Conservation (phyloP, 2,797 vertebrate species). For the Oryzias sinensis region DNA sequence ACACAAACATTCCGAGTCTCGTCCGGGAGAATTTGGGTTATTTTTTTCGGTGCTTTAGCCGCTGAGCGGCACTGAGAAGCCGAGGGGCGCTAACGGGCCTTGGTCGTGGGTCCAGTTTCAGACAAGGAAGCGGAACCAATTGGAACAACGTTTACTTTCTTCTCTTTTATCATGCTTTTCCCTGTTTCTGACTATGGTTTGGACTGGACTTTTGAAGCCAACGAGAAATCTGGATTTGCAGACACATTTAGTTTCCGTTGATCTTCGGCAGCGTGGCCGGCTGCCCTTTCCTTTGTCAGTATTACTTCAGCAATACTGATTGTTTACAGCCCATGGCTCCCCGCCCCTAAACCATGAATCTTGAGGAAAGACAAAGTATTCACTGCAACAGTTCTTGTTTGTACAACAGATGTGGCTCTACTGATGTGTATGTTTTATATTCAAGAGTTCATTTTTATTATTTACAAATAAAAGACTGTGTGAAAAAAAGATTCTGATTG, state of each 20-base stretch:
- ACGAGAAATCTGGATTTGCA: constrained; percentile 88
- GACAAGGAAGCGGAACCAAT: constrained; percentile 51
- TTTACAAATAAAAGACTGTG: constrained; percentile 88
- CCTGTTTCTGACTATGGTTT: constrained; percentile 49
- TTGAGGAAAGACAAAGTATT: constrained; percentile 80
- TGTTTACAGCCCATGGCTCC: constrained; percentile 83
- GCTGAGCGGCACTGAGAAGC: constrained; percentile 76
- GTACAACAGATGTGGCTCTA: constrained; percentile 85
- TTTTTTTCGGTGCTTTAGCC: constrained; percentile 55
- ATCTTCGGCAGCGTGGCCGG: constrained; percentile 83
- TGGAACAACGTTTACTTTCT: constrained; percentile 46
- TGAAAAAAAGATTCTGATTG: constrained; percentile 70
- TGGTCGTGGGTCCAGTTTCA: constrained; percentile 58
- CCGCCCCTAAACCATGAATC: constrained; percentile 66
- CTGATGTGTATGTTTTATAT: constrained; percentile 88
- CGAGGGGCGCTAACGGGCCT: constrained; percentile 61
- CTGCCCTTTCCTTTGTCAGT: constrained; percentile 84
- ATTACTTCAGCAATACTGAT: constrained; percentile 82
- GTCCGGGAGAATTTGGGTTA: constrained; percentile 39
- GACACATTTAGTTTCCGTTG: constrained; percentile 89
- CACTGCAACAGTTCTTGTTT: constrained; percentile 85
- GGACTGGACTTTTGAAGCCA: constrained; percentile 87
- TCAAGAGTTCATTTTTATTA: constrained; percentile 88
- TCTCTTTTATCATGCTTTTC: constrained; percentile 32
- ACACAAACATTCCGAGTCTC: constrained; percentile 82